Percentiles rank a stretch among this genome's conserved stretches.
Conservation (phyloP, 2,113 vertebrate species). For the Nematolebias whitei region DNA sequence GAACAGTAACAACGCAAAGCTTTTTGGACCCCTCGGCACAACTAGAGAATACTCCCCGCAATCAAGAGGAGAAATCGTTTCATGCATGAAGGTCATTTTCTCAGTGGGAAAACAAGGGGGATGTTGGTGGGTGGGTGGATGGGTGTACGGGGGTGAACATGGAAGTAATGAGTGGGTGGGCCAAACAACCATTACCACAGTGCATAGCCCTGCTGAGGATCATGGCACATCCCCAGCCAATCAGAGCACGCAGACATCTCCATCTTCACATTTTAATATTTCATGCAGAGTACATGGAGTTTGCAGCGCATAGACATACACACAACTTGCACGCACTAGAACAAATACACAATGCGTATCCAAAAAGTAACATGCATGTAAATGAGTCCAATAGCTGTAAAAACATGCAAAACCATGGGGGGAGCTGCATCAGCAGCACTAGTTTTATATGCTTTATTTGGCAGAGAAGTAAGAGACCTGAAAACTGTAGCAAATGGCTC, state of each 20-base stretch:
- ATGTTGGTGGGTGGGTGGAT: conserved; percentile 10
- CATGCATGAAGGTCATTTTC: conserved; percentile 78
- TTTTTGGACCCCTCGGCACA: conserved; percentile 56
- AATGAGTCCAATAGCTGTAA: conserved; percentile 53
- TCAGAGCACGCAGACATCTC: conserved; percentile 89
- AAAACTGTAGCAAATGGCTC: conserved; percentile 52
- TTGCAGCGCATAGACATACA: conserved; percentile 60
- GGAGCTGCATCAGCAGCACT: conserved; percentile 77
- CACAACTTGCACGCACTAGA: conserved; percentile 4
- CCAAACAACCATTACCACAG: conserved; percentile 88
- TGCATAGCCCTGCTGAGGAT: conserved; percentile 86
- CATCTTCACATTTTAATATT: conserved; percentile 94
- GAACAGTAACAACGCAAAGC: conserved; percentile 62
- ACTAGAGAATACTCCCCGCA: conserved; percentile 52
- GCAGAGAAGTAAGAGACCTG: conserved; percentile 46
- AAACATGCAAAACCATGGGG: conserved; percentile 74
- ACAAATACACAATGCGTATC: conserved; percentile 15
- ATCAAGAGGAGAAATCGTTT: conserved; percentile 61
- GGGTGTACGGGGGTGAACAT: conserved; percentile 58
- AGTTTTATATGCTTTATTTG: conserved; percentile 73
- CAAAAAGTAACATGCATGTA: conserved; percentile 26
- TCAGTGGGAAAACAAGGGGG: conserved; percentile 67
- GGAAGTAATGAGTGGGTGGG: conserved; percentile 89
- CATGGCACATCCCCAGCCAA: conserved; percentile 91
- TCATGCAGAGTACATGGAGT: conserved; percentile 86